Base-by-base conservation (phyloP, 2,113 vertebrate genomes). In the Peromyscus californicus region DNA sequence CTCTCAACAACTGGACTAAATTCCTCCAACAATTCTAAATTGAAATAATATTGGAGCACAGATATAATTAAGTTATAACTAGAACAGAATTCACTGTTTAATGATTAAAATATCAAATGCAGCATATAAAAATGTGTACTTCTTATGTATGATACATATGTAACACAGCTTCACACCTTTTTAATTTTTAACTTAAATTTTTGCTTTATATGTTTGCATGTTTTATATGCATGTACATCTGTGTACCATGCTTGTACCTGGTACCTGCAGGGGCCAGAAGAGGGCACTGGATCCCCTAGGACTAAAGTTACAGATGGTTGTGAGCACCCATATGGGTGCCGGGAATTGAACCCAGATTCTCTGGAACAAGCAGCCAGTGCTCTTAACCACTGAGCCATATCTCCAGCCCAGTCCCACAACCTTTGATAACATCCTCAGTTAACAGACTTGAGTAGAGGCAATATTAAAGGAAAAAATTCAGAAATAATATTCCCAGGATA, bases 1-100 rank as follows among this genome's bases (percentile, higher is more conserved):
- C 99, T 98, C 96, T 99, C 99, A n/a, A 99, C 99, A 75, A 99
- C 89, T 0, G 99, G 99, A 98, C 98, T 99, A 97, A 99, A 99
- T 42, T 99, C 99, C 97, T 99, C 98, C 98, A 99, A 96, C 92
- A 99, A 90, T 51, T 99, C 99, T 99, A 98, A 65, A 97, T 82
- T 96, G 51, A 97, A 90, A 90, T 89, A 96, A 97, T 67, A 95
- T 94, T 94, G 80, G 24, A 74, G 7, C 13, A 93, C 33, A 72
- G 13, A 79, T 16, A 3, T 42, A 89, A 96, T 4, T 92, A 96
- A 85, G 48, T 94, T 63, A 45, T 26, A 94, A 94, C 26, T 83
- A 87, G 13, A 90, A 86, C 1, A 76, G 10, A 79, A 48, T 65
- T 87, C 93, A 69, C 74, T 90, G 65, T 69, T 91, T 91, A 26